Base-by-base conservation (phyloP, 1,140 invertebrate species). In the Neuroterus valhalla region DNA sequence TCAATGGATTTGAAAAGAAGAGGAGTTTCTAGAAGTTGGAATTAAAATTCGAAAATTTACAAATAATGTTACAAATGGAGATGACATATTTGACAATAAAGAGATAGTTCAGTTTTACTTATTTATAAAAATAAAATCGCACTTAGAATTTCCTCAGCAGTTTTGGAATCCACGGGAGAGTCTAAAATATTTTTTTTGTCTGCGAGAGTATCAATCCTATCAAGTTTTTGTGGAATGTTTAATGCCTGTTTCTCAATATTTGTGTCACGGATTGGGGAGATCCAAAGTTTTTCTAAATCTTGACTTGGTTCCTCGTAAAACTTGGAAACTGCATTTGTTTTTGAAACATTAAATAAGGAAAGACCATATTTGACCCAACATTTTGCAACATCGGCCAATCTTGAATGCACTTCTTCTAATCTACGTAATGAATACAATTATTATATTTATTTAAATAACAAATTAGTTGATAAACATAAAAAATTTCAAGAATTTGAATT, bases 331-430 rank as follows among this genome's bases (percentile, higher is more conserved):
- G 89, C 85, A 67, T 88, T 89, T 68, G 88, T 88, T 72, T 89
- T 91, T 0, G 93, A 94, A 45, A 88, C 69, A 78, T 92, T 92
- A 72, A 94, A 90, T 17, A 94, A 80, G 17, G 89, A 88, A 12
- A 94, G 82, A 12, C 91, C 91, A 84, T 93, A 94, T 82, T 94
- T 94, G 1, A 91, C 90, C 92, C 93, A 94, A 79, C 92, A 92
- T 70, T 92, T 90, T 21, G 91, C 90, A 12, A 94, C 84, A 83
- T 94, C 93, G 19, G 93, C 90, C 78, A 90, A 91, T 71, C 90
- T 88, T 77, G 91, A 89, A 66, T 90, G 86, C 19, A 92, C 87
- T 52, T 91, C 90, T 68, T 91, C 88, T 85, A 80, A 89, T 90
- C 83, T 91, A 8, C 5, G 31, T 8, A 38, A 38, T 38, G 10